Conservation (phyloP, 1,140 invertebrate genomes). For the Anastatus disparis region DNA sequence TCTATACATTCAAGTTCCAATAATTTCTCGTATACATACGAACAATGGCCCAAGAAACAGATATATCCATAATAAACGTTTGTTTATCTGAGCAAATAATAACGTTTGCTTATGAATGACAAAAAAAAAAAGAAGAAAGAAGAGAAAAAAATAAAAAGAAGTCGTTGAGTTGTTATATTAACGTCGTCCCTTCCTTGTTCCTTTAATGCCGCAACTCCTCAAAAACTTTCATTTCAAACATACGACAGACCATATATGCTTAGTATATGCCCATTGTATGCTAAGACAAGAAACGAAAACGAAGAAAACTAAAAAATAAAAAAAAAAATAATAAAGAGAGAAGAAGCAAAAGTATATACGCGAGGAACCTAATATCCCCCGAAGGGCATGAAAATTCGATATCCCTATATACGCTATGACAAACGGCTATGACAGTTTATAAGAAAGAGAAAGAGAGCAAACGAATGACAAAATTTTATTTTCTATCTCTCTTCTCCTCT, state of each 20-base stretch:
- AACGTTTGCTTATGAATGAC: conserved; percentile 32
- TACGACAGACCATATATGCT: too few relatives aligned
- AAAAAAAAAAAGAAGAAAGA: too few relatives aligned
- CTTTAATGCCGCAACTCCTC: conserved; percentile 25
- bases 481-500: conserved; percentile 6
- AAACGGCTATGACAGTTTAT: conserved; percentile 43
- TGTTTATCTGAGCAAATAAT: conserved; percentile 38
- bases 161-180: conserved; percentile 13
- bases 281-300: conserved; percentile 37
- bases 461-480: conserved; percentile 35
- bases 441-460: background rate
- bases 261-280: conserved; percentile 37
- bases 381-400: conserved; percentile 44
- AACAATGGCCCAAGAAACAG: too few relatives aligned
- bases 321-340: conserved; percentile 2
- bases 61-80: too few relatives aligned
- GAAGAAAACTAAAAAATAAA: background rate
- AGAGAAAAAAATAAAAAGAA: too few relatives aligned
- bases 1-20: too few relatives aligned
- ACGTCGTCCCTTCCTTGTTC: background rate
- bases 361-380: conserved; percentile 40
- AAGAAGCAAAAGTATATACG: too few relatives aligned
- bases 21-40: too few relatives aligned
- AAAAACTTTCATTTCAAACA: conserved; percentile 37
- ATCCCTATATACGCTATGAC: conserved; percentile 35